phyloP scores from a whole-genome alignment of 2,797 vertebrate genomes.

The Gila robusta region DNA sequence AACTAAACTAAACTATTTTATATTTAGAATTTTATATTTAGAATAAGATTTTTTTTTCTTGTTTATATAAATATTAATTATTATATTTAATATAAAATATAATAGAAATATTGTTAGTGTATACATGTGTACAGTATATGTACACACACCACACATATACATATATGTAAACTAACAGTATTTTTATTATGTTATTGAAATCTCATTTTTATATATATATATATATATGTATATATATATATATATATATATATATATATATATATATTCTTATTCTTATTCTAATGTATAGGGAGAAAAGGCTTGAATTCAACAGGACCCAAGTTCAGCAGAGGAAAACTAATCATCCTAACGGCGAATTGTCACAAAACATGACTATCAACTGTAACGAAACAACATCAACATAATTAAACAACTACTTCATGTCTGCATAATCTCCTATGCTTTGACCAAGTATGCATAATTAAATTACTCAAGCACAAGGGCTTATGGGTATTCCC shows the following conservation, averaged over 20 bases:
- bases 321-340: neutral
- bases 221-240: no score
- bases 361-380: neutral
- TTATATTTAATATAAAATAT: no score
- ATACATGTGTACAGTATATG: no score
- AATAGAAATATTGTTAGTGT: no score
- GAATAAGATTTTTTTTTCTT: neutral
- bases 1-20: neutral
- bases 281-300: neutral
- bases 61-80: neutral
- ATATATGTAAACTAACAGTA: no score
- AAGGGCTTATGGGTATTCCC: neutral
- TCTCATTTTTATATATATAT: no score
- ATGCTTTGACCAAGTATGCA: neutral
- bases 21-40: neutral
- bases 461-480: conserved; percentile 12
- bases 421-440: neutral
- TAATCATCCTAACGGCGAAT: neutral
- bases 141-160: no score
- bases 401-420: conserved; percentile 17
- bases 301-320: neutral
- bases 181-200: no score
- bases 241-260: no score
- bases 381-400: neutral
- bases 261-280: no score